A percentile compares a stretch with the other conserved stretches of the same genome.
These are phyloP conservation scores for Riparia riparia DNA, from an alignment of 2,113 vertebrate genomes.

Conservation along the genomic window DNA sequence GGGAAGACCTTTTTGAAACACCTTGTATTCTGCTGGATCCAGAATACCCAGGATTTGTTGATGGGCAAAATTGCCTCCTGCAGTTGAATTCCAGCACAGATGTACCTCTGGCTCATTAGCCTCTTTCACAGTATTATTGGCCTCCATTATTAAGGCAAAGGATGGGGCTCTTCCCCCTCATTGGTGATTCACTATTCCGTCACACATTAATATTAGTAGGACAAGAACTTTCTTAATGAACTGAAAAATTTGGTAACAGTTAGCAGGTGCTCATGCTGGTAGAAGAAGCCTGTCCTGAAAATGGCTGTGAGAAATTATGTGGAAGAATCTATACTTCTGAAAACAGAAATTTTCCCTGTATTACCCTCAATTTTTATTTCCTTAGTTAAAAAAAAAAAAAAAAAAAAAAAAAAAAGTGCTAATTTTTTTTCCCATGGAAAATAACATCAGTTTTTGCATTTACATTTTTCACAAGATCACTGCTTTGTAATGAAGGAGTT, in stretches of 20 bases:
- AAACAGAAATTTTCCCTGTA: background rate
- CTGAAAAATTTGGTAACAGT: background rate
- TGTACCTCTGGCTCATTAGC: background rate
- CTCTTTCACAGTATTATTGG: background rate
- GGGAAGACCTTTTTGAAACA: background rate
- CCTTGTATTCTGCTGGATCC: background rate
- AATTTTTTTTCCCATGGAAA: background rate
- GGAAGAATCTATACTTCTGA: background rate
- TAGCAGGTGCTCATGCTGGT: background rate
- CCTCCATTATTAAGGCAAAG: background rate
- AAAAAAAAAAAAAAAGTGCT: too few species aligned
- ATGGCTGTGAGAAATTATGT: background rate
- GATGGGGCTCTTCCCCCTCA: background rate
- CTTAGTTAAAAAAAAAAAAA: background rate
- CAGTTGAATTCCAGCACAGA: background rate
- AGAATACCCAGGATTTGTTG: background rate
- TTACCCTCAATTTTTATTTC: background rate
- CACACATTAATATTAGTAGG: background rate
- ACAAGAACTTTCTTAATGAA: background rate
- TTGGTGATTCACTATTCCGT: background rate
- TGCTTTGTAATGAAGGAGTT: background rate
- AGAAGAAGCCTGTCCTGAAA: background rate
- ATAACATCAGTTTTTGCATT: background rate
- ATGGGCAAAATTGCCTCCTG: background rate
- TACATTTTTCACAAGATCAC: background rate